Percentiles rank a stretch among this genome's conserved stretches.
Conservation (phyloP, 2,113 vertebrate species). For the Erythrocercus mccallii region DNA sequence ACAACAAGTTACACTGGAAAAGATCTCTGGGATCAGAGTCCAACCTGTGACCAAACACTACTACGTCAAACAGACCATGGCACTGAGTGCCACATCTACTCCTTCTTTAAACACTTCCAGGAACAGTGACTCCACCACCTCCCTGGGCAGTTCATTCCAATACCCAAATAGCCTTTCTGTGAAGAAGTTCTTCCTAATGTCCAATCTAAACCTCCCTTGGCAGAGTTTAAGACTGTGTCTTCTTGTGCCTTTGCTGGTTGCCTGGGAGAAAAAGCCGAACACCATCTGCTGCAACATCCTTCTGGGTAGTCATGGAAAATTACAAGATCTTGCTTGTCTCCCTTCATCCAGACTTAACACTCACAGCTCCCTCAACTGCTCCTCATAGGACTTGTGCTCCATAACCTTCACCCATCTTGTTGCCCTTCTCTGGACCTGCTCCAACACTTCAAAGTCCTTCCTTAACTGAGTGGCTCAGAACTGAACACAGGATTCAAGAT, state of each 20-base stretch:
- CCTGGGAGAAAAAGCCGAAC: fast-evolving
- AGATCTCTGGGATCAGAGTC: background rate
- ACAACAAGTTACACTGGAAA: background rate
- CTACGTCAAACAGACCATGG: no score
- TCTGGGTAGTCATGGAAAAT: background rate
- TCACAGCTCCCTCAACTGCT: background rate
- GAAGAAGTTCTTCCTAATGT: background rate
- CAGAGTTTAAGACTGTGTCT: fast-evolving
- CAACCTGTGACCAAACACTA: background rate
- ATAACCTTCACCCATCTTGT: background rate
- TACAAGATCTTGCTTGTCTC: no score
- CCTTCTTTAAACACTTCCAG: background rate
- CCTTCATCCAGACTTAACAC: background rate
- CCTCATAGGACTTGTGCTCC: background rate
- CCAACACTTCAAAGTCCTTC: background rate
- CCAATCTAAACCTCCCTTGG: background rate
- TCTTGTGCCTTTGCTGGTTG: background rate
- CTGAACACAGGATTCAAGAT: background rate
- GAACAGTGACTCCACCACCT: no score
- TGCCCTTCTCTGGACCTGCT: background rate
- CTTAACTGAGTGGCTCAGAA: background rate
- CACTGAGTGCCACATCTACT: background rate
- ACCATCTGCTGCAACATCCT: background rate
- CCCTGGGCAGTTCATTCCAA: background rate
- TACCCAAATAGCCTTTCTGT: background rate